Evolutionary conservation across 23 tunicate species (phyloP), one percentile per base, ranked within the genome.

Genomic region (Diplosoma virens): DNA sequence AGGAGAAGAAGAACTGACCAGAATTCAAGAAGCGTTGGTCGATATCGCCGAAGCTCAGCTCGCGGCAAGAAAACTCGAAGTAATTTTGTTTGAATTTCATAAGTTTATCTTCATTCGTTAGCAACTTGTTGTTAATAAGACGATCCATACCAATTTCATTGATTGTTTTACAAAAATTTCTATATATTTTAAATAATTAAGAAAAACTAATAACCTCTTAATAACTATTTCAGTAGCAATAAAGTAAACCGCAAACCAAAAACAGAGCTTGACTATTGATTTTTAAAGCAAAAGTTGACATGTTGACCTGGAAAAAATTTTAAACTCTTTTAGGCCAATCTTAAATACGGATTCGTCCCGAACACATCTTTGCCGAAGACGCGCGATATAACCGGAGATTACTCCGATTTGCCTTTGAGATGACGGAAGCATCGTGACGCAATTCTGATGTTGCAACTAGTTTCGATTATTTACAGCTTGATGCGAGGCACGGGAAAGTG

Each of bases 1-100:
- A 37, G 99, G 87, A 1, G 99, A 94, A 67, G 37, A 74, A 28
- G 75, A 80, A 27, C 73, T 87, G 25, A 72, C 79, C 58, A 56
- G 60, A 45, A 79, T 94, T 11, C 95, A 88, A 37, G 47, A 83
- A 41, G 99, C 99, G 0, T 84, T 94, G 21, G 89, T 83, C 9
- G 99, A 94, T 32, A 88, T 94, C 46, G 99, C 99, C 3, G 61
- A 94, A 66, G 86, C 90, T 30, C 99, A 94, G 77, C 83, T 94
- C 4, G 95, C 80, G 28, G 90, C 99, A 0, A 70, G 99, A 32
- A 83, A 73, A 61, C 60, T 93, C 26, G 87, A 92, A 75, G 97
- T 79, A 37, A 34, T 2, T n/a, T n/a, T n/a, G n/a, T n/a, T n/a
- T n/a, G n/a, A 11, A 11, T 45, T 45, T 9, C 16, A 16, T 9